phyloP scores from a whole-genome alignment of 2,113 vertebrate genomes.

The Pyxicephalus adspersus region DNA sequence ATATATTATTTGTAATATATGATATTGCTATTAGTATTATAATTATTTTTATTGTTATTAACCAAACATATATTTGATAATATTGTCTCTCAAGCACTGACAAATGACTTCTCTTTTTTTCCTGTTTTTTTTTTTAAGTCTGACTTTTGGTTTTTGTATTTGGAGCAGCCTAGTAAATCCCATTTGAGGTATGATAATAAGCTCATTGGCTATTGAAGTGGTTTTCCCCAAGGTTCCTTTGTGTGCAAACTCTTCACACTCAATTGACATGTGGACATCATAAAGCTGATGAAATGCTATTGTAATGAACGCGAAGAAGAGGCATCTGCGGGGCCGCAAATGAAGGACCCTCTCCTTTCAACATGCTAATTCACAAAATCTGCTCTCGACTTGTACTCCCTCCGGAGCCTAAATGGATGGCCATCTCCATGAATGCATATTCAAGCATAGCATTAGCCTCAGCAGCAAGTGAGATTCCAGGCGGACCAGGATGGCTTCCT shows the following conservation, averaged over 20 bases:
- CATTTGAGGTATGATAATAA: constrained; percentile 99
- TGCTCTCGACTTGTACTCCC: constrained; percentile 96
- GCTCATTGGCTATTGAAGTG: constrained; percentile 98
- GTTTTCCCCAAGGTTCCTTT: constrained; percentile 98
- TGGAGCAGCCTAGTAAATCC: constrained; percentile 81
- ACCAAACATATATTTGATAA: constrained; percentile 12
- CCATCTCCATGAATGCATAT: constrained; percentile 96
- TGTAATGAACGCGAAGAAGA: constrained; percentile 99
- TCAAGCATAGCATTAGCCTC: constrained; percentile 90
- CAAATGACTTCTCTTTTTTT: constrained; percentile 76
- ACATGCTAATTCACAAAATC: constrained; percentile 99
- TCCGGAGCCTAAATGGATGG: constrained; percentile 88
- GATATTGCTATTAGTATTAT: too few species aligned
- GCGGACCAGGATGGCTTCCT: constrained; percentile 91
- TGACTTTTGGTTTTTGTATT: constrained; percentile 72
- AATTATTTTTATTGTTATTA: not conserved
- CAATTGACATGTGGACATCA: constrained; percentile 99
- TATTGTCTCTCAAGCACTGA: constrained; percentile 64
- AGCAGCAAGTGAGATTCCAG: constrained; percentile 79
- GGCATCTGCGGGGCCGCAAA: constrained; percentile 96
- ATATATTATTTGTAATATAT: too few species aligned
- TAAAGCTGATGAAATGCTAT: constrained; percentile 99
- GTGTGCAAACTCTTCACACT: constrained; percentile 99
- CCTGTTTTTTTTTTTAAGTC: constrained; percentile 68
- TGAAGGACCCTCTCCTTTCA: constrained; percentile 92